Base-by-base conservation (phyloP, 2,113 vertebrate genomes). In the Hippolais icterina region DNA sequence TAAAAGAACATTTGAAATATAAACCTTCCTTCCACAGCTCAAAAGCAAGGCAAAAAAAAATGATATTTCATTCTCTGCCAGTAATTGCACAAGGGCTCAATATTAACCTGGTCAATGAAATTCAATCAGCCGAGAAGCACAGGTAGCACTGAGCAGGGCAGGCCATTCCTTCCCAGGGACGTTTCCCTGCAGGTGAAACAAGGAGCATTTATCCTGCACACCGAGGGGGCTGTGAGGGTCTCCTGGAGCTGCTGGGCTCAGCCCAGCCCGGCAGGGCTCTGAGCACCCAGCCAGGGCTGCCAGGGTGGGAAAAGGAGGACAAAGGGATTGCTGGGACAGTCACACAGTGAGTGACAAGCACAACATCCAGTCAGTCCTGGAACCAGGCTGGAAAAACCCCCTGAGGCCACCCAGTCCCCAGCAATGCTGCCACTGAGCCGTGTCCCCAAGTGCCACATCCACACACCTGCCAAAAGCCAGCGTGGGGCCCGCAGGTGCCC, bases 1-100 rank as follows among this genome's bases (percentile, higher is more conserved):
- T 92, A 89, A 70, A 83, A 77, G 69, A 90, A 68, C 52, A 41
- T 90, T 89, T 89, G 88, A 96, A 89, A 87, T 83, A 87, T n/a
- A 92, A 83, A 75, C 85, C 75, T 79, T 82, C 56, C 79, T 76
- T 91, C 60, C 53, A 75, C 31, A 77, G 21, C 68, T 89, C 69
- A 78, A 94, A 89, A 96, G 79, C 35, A 64, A 64, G 42, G 74
- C 59, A 35, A 39, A 82, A 92, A 87, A 56, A 56, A 89, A 88
- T 24, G 5, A 15, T 29, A 46, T 66, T 92, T 69, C 31, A 49
- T 81, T 86, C 85, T 81, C 70, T 61, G 53, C 64, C 3, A 8
- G 76, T 83, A 94, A 94, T 85, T 82, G 74, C 80, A 70, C 33
- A 15, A 63, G 76, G 76, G 65, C 78, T 95, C 93, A 13, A 41